Evolutionary conservation across 2,797 vertebrate species (phyloP).

Genomic region (Carcharodon carcharias): DNA sequence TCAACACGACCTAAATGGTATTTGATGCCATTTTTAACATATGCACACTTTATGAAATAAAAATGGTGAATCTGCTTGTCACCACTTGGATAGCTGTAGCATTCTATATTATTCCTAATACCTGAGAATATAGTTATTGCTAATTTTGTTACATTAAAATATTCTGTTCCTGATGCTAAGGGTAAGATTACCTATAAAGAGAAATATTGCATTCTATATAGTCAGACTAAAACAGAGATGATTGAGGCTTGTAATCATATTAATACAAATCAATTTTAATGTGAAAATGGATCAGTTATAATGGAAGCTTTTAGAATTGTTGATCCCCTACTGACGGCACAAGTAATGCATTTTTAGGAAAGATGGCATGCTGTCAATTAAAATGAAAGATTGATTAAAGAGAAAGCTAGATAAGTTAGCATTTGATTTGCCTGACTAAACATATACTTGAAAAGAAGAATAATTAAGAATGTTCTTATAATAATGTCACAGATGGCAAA

Average conservation of each 20-base stretch:
- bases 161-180: not conserved
- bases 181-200: not conserved
- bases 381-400: not conserved
- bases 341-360: not conserved
- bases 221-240: not conserved
- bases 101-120: not conserved
- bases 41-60: not conserved
- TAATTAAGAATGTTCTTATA: not conserved
- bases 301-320: not conserved
- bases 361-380: not conserved
- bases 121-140: not conserved
- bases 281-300: not conserved
- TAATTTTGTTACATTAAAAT: not conserved
- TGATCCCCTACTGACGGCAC: not conserved
- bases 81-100: not conserved
- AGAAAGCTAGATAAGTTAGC: not conserved
- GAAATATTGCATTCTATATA: not conserved
- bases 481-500: slow-evolving; percentile 3
- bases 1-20: not conserved
- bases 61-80: too few species aligned
- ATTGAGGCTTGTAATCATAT: not conserved
- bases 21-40: not conserved
- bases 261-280: not conserved
- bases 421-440: not conserved
- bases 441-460: not conserved